Evolutionary conservation across 2,797 vertebrate genomes (phyloP).

Genomic region (Arctocebus calabarensis): DNA sequence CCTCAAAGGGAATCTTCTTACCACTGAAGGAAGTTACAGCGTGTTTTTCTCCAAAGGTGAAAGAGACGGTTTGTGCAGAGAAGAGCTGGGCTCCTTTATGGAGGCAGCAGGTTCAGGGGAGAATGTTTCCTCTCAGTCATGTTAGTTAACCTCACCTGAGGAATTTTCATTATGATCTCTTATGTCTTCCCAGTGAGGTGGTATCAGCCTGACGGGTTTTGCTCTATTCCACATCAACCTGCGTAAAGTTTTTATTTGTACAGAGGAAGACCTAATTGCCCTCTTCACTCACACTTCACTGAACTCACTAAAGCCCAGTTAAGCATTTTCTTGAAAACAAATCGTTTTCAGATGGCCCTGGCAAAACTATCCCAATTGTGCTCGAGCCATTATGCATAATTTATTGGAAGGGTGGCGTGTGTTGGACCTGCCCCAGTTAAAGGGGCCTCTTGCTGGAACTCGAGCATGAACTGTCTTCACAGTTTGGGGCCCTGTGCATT

Average conservation of each 20-base stretch:
- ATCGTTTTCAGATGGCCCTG: slow-evolving; percentile 66
- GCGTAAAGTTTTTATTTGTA: slow-evolving; percentile 48
- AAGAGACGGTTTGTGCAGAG: background rate
- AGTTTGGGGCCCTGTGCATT: background rate
- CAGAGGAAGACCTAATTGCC: slow-evolving; percentile 62
- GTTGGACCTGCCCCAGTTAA: slow-evolving; percentile 19
- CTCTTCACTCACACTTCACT: slow-evolving; percentile 61
- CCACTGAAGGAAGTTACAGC: background rate
- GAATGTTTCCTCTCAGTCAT: background rate
- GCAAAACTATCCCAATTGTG: background rate
- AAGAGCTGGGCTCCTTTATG: background rate
- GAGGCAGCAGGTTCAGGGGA: background rate
- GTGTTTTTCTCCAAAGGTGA: background rate
- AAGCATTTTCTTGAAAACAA: slow-evolving; percentile 79
- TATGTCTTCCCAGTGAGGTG: background rate
- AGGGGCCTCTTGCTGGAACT: slow-evolving; percentile 24
- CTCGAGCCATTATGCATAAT: slow-evolving; percentile 36
- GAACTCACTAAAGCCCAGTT: slow-evolving; percentile 66
- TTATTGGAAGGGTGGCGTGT: background rate
- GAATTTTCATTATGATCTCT: background rate
- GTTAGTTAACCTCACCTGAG: background rate
- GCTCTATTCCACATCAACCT: background rate
- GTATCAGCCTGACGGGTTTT: background rate
- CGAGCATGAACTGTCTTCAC: slow-evolving; percentile 24
- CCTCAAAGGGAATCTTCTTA: background rate